Evolutionary conservation across 2,888 invertebrate genomes (phyloP), one percentile per base, ranked within the genome.

Genomic region (Mythimna vitellina): DNA sequence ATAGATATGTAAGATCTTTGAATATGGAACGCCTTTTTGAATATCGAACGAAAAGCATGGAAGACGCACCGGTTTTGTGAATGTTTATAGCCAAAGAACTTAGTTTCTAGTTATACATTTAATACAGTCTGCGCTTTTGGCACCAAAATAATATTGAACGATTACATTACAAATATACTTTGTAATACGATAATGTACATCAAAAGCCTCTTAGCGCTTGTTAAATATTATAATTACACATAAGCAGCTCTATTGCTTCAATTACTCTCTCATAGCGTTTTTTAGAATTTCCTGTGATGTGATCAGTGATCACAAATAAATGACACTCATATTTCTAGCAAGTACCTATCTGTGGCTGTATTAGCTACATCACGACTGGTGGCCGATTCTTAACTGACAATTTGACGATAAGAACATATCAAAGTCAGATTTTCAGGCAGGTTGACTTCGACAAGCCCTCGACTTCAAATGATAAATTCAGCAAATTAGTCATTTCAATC

Each of bases 101-200:
- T 53, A 61, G 69, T 70, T 67, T 62, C 65, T 70, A 66, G 35
- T 60, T 64, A 25, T 70, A 78, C 60, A 78, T 70, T 76, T 58
- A 76, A 74, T 76, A 83, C 83, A 88, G 78, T 86, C 85, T 66
- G 86, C 84, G 82, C 84, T 82, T 87, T 90, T 91, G 90, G 91
- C 90, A 91, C 91, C 57, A 82, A 89, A 86, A 88, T 74, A 83
- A 86, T 85, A 81, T 80, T 80, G 73, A 82, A 84, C 64, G 71
- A 82, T 84, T 78, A 72, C 69, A 73, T 74, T 69, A 69, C 32
- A 73, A 32, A 75, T 73, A 80, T 67, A 72, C 14, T 70, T 72
- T 72, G 61, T 69, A 63, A 79, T 66, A 79, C 65, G 75, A 73
- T 72, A 84, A 78, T 78, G 60, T 83, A 87, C 84, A 86, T 76